A percentile compares a stretch with the other conserved stretches of the same genome.
Conservation (phyloP, 92 coral and sea anemone species). For the Zoanthus sociatus region DNA sequence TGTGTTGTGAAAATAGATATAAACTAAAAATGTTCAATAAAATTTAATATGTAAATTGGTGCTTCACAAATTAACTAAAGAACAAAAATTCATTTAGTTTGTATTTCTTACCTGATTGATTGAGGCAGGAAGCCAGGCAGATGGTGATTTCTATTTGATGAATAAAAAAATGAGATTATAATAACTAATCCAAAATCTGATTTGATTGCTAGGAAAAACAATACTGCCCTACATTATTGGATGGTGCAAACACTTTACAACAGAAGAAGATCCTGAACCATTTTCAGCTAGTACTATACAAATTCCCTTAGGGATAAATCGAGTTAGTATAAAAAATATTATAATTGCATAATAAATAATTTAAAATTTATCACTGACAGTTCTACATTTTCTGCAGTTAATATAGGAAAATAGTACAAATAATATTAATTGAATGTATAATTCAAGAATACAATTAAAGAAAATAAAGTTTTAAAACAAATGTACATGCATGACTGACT, state of each 20-base stretch:
- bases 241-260: background rate
- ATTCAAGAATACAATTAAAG: too few relatives aligned
- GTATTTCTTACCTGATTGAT: constrained; percentile 82
- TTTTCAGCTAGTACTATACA: too few relatives aligned
- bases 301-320: too few relatives aligned
- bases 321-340: too few relatives aligned
- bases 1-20: background rate
- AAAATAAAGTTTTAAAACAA: too few relatives aligned
- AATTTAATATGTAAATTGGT: background rate
- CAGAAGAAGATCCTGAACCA: background rate
- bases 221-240: background rate
- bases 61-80: background rate
- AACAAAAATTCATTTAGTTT: background rate
- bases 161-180: background rate
- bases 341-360: too few relatives aligned
- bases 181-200: background rate
- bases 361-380: too few relatives aligned
- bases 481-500: too few relatives aligned
- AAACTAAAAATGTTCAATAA: background rate
- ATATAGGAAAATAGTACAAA: too few relatives aligned
- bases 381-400: too few relatives aligned
- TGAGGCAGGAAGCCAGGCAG: constrained; percentile 98
- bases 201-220: background rate
- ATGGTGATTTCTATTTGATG: constrained; percentile 78
- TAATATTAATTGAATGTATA: too few relatives aligned